Evolutionary conservation across 2,888 invertebrate genomes (phyloP), one percentile per base, ranked within the genome.

Genomic region (Dascillus cervinus): DNA sequence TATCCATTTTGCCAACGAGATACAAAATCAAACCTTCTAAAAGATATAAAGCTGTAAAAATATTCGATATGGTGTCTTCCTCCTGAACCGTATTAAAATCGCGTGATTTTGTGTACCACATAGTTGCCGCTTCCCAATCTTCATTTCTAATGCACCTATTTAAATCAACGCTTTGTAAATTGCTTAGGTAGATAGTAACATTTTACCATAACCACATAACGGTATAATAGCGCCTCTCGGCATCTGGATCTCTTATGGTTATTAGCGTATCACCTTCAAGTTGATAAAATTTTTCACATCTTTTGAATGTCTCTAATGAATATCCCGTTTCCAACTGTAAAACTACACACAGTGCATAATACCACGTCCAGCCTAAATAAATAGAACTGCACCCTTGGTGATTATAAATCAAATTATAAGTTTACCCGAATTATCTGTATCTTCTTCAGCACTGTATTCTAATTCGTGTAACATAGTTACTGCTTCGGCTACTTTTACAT

Each of bases 151-250:
- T 55, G 14, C 70, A 71, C 67, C 77, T 77, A 27, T 11, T 4
- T 3, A 11, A 10, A 9, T 22, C 11, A 11, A 12, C 1, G 5
- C 9, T 25, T 25, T 25, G 25, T 3, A 29, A 2, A 23, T 22
- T 10, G 11, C 13, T 10, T 13, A 15, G 10, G 26, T 5, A 22
- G 11, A 22, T 2, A 2, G 8, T 5, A 32, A n/a, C n/a, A n/a
- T n/a, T n/a, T 38, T 58, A 76, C 78, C 77, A 69, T 13, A 78
- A 60, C 77, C 77, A 78, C 68, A 77, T 71, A 24, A 62, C 62
- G 3, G 69, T 67, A 34, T 70, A 70, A 46, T 73, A 73, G 49
- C 73, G 64, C 51, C 61, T 69, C 31, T 71, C 70, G 0, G 74
- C 70, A 36, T 71, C 70, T 0, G 70, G 66, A 37, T 72, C 69